Conservation (phyloP, 2,113 vertebrate species). For the Bagarius yarrelli region DNA sequence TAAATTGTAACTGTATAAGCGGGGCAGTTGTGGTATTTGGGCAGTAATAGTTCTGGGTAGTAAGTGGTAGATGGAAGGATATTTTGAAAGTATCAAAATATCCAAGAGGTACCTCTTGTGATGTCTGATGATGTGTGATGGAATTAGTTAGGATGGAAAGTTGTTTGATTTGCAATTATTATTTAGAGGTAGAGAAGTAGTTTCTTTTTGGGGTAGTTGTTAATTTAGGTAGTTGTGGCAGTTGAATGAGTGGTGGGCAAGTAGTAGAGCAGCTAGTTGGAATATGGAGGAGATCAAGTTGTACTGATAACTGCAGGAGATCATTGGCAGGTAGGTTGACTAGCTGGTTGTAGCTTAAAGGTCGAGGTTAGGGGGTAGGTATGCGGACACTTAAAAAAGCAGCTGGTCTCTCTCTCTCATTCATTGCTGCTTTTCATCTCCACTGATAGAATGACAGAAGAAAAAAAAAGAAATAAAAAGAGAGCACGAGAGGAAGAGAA, state of each 20-base stretch:
- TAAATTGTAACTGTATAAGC: too few species aligned
- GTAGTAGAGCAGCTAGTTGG: background rate
- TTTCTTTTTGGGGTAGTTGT: background rate
- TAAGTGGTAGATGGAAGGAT: too few species aligned
- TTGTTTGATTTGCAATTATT: too few species aligned
- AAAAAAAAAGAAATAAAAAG: background rate
- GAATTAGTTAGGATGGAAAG: too few species aligned
- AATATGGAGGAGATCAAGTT: background rate
- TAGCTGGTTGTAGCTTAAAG: background rate
- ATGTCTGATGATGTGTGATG: too few species aligned
- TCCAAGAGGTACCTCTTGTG: too few species aligned
- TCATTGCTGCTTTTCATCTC: slow-evolving; percentile 23
- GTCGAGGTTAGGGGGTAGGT: background rate
- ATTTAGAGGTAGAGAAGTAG: too few species aligned
- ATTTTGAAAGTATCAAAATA: too few species aligned
- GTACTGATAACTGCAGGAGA: background rate
- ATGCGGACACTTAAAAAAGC: background rate
- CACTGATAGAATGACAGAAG: background rate
- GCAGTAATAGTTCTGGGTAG: too few species aligned
- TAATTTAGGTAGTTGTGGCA: background rate
- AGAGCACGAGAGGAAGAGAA: slow-evolving; percentile 40
- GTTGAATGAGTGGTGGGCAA: background rate
- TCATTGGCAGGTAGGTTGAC: background rate
- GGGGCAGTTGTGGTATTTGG: too few species aligned
- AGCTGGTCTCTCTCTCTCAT: slow-evolving; percentile 15